These are phyloP conservation scores for Nyctibius grandis DNA, from an alignment of 2,797 vertebrate genomes.

Conservation along the genomic window DNA sequence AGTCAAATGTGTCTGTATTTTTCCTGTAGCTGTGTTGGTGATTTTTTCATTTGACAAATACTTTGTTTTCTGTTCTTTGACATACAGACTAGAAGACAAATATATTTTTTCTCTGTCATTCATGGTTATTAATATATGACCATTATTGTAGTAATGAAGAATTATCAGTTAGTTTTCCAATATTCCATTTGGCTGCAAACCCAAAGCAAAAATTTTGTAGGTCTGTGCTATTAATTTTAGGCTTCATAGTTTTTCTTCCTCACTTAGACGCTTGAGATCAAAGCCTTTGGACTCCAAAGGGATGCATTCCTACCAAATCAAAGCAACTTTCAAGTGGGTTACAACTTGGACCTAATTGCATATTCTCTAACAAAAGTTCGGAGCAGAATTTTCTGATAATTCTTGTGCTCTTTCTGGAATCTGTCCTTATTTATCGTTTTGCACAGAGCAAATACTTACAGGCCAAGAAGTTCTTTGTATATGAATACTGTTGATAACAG, in stretches of 20 bases:
- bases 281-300: background rate
- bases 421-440: background rate
- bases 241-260: background rate
- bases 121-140: background rate
- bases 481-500: background rate
- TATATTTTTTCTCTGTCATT: background rate
- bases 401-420: background rate
- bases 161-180: background rate
- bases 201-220: background rate
- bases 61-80: background rate
- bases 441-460: slow-evolving; percentile 4
- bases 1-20: background rate
- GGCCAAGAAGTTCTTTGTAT: background rate
- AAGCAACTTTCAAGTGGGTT: background rate
- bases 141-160: background rate
- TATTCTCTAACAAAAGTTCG: background rate
- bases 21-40: background rate
- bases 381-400: background rate
- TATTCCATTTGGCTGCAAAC: background rate
- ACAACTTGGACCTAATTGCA: background rate
- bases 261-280: background rate
- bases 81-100: background rate
- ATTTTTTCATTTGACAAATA: background rate
- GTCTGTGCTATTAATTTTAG: background rate
- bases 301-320: background rate